Conservation (phyloP, 2,888 invertebrate species). For the Hirtodrosophila histrioides region DNA sequence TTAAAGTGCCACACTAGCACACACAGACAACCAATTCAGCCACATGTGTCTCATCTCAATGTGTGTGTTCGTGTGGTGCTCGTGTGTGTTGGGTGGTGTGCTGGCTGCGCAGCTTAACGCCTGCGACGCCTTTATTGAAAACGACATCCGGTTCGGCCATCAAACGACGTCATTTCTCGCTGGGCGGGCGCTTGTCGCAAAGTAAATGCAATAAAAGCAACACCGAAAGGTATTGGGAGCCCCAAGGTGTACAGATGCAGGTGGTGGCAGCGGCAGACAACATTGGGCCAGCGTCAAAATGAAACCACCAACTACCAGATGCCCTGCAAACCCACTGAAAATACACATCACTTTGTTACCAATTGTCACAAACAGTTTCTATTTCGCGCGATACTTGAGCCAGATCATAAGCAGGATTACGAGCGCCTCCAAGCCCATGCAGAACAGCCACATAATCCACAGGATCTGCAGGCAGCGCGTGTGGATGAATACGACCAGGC, state of each 20-base stretch:
- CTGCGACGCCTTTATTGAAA: constrained; percentile 73
- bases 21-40: constrained; percentile 18
- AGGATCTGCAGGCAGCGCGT: too few species aligned
- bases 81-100: constrained; percentile 14
- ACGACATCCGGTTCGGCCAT: constrained; percentile 72
- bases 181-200: constrained; percentile 35
- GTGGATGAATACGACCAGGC: too few species aligned
- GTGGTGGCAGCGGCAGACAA: constrained; percentile 3
- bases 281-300: constrained; percentile 1
- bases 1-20: constrained; percentile 66
- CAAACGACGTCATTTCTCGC: constrained; percentile 55
- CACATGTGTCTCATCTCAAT: constrained; percentile 22
- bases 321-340: constrained; percentile 1
- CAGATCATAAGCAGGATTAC: background rate
- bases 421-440: background rate
- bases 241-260: constrained; percentile 20
- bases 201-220: constrained; percentile 76
- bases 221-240: constrained; percentile 35
- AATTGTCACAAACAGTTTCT: too few species aligned
- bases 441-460: too few species aligned
- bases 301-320: constrained; percentile 13
- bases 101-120: constrained; percentile 61
- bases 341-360: too few species aligned
- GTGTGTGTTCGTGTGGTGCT: constrained; percentile 4
- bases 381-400: background rate